Conservation (phyloP, 1,140 invertebrate genomes). For the Pseudoatta argentina region DNA sequence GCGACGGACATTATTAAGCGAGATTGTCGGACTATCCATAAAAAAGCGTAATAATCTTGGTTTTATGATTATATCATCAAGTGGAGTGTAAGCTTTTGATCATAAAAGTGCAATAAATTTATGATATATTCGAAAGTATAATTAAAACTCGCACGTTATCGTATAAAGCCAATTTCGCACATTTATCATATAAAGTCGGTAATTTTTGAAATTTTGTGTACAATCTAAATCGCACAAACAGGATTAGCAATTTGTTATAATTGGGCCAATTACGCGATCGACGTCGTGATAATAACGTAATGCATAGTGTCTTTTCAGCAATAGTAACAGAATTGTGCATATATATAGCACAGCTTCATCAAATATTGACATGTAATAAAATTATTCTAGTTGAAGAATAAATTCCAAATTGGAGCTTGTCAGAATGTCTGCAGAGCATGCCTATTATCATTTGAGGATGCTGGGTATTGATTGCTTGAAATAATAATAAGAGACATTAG, state of each 20-base stretch:
- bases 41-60: slow-evolving; percentile 23
- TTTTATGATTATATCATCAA: slow-evolving; percentile 64
- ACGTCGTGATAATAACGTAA: slow-evolving; percentile 10
- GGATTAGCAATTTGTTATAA: slow-evolving; percentile 26
- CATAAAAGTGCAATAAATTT: slow-evolving; percentile 76
- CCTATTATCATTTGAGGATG: background rate
- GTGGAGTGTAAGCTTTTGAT: slow-evolving; percentile 57
- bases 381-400: background rate
- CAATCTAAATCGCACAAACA: background rate
- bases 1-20: slow-evolving; percentile 13
- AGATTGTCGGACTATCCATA: slow-evolving; percentile 20
- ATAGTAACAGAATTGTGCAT: background rate
- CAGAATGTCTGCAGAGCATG: background rate
- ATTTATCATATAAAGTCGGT: background rate
- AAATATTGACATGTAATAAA: slow-evolving; percentile 2
- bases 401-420: background rate
- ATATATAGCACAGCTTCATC: background rate
- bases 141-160: slow-evolving; percentile 74
- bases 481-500: background rate
- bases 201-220: background rate
- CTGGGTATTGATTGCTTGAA: background rate
- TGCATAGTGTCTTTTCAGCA: background rate
- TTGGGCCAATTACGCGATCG: slow-evolving; percentile 28
- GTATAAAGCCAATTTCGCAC: slow-evolving; percentile 20
- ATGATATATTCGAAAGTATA: slow-evolving; percentile 69